These are phyloP conservation scores for Pinctada fucata DNA, from an alignment of 2,888 invertebrate species.

Conservation along the genomic window DNA sequence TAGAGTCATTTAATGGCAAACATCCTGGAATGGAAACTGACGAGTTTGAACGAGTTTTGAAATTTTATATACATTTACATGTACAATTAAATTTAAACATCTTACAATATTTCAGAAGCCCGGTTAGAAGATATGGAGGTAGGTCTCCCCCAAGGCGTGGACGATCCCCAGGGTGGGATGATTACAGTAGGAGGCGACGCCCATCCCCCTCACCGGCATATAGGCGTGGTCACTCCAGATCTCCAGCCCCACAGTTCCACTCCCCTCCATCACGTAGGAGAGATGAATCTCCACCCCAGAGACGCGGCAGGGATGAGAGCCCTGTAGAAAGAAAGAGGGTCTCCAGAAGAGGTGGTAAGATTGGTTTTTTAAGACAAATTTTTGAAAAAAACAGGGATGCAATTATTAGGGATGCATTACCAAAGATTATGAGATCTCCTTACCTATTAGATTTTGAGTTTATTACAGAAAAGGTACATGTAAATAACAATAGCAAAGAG, in stretches of 20 bases:
- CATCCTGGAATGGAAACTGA: too few species aligned
- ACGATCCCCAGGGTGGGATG: not conserved
- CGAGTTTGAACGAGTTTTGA: too few species aligned
- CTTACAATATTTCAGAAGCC: not conserved
- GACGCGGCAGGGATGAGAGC: conserved; percentile 4
- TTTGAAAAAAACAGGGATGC: too few species aligned
- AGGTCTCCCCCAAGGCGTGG: not conserved
- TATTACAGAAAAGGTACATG: too few species aligned
- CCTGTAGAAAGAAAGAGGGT: not conserved
- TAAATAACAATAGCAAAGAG: too few species aligned
- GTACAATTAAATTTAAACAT: too few species aligned
- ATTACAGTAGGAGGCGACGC: not conserved
- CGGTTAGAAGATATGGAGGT: conserved; percentile 3
- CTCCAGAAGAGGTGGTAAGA: not conserved
- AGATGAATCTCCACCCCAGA: not conserved
- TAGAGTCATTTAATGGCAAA: too few species aligned
- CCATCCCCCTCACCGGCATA: not conserved
- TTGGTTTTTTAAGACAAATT: too few species aligned
- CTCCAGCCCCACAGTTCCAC: conserved; percentile 36
- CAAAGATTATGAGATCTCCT: too few species aligned
- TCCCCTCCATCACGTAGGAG: not conserved
- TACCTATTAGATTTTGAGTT: too few species aligned
- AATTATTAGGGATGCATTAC: too few species aligned
- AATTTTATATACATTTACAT: too few species aligned
- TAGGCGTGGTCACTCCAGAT: conserved; percentile 10